Evolutionary conservation across 1,140 invertebrate species (phyloP).

Genomic region (Manduca sexta): DNA sequence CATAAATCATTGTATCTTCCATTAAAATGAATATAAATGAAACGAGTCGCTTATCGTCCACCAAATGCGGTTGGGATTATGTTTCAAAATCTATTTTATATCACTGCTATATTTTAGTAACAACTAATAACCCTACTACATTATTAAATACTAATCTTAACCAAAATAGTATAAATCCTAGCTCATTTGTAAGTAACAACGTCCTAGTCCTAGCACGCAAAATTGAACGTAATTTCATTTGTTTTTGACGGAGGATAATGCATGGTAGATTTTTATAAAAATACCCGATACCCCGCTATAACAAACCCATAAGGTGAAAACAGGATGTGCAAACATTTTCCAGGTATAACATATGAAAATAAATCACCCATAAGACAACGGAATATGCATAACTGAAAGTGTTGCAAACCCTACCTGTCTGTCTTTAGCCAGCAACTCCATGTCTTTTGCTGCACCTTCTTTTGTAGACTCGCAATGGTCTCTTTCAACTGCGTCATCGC

Average conservation of each 20-base stretch:
- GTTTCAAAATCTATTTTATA: background rate
- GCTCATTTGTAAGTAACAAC: background rate
- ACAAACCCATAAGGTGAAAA: too few relatives aligned
- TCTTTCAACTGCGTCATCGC: constrained; percentile 95
- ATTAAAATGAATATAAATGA: too few relatives aligned
- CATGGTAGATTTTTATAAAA: background rate
- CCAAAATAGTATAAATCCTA: background rate
- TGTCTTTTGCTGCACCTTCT: constrained; percentile 88
- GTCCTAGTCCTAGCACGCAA: too few relatives aligned
- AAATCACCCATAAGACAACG: too few relatives aligned
- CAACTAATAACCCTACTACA: background rate
- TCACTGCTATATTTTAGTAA: too few relatives aligned
- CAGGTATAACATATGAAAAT: too few relatives aligned
- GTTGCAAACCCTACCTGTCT: constrained; percentile 81
- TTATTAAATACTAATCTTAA: too few relatives aligned
- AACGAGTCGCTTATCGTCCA: constrained; percentile 6
- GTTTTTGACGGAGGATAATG: background rate
- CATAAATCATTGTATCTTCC: too few relatives aligned
- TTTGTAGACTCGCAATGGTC: constrained; percentile 93
- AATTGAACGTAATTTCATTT: too few relatives aligned
- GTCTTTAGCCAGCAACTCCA: constrained; percentile 90
- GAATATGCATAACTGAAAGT: background rate
- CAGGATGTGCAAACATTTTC: too few relatives aligned
- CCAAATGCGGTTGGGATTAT: background rate
- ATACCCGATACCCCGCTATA: background rate